Conservation (phyloP, 2,113 vertebrate species). For the Sarotherodon lohbergeri region DNA sequence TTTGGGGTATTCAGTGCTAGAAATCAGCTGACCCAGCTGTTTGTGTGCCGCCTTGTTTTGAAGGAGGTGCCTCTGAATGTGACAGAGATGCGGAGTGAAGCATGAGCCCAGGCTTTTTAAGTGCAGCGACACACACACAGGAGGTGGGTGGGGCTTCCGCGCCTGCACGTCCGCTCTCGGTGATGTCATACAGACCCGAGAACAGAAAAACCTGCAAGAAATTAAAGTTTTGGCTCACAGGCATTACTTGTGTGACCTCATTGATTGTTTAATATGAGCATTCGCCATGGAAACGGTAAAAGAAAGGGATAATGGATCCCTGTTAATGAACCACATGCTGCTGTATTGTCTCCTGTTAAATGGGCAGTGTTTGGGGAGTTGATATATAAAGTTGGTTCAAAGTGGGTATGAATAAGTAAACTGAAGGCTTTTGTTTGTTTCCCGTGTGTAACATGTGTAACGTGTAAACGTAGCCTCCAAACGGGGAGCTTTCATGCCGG, state of each 20-base stretch:
- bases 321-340: background rate
- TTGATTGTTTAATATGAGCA: background rate
- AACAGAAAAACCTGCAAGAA: background rate
- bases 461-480: background rate
- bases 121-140: background rate
- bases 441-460: rapidly evolving
- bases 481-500: background rate
- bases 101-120: background rate
- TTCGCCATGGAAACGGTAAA: background rate
- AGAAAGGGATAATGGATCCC: background rate
- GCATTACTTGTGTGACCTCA: background rate
- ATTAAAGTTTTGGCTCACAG: rapidly evolving
- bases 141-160: background rate
- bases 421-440: background rate
- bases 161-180: background rate
- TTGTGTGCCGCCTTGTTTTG: background rate
- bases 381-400: background rate
- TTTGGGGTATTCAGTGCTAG: background rate
- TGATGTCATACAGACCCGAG: background rate
- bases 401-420: background rate
- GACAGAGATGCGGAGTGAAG: background rate
- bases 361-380: background rate
- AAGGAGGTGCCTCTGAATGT: background rate
- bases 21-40: background rate
- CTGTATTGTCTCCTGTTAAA: background rate